Evolutionary conservation across 2,888 invertebrate species (phyloP).

Genomic region (Thymelicus sylvestris): DNA sequence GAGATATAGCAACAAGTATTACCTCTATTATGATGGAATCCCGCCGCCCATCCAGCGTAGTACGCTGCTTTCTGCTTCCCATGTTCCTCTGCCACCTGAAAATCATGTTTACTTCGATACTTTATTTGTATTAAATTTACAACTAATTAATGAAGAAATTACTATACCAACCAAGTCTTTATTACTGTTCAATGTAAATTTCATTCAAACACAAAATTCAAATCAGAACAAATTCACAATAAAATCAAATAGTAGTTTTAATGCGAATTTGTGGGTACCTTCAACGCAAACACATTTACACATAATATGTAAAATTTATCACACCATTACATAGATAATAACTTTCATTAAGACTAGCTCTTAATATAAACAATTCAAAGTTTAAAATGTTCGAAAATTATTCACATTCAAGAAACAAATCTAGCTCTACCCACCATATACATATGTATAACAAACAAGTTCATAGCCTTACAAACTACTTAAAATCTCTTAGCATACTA

Average conservation of each 20-base stretch:
- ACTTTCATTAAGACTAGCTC: neutral
- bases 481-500: neutral
- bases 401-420: neutral
- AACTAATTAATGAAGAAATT: neutral
- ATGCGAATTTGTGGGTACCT: neutral
- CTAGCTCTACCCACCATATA: conserved; percentile 1
- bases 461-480: neutral
- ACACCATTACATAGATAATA: neutral
- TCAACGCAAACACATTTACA: neutral
- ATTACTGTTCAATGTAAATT: neutral
- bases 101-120: conserved; percentile 31
- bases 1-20: conserved; percentile 35
- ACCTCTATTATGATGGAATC: conserved; percentile 86
- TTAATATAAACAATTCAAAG: too few relatives aligned
- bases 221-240: neutral
- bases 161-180: neutral
- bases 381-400: too few relatives aligned
- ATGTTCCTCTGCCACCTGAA: conserved; percentile 92
- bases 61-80: conserved; percentile 92
- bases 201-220: neutral
- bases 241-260: neutral
- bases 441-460: neutral
- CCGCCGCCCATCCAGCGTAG: conserved; percentile 89
- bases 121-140: neutral
- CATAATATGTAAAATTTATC: neutral